A percentile compares a stretch with the other conserved stretches of the same genome.
phyloP scores from a whole-genome alignment of 2,797 vertebrate genomes.

The Lacerta agilis region DNA sequence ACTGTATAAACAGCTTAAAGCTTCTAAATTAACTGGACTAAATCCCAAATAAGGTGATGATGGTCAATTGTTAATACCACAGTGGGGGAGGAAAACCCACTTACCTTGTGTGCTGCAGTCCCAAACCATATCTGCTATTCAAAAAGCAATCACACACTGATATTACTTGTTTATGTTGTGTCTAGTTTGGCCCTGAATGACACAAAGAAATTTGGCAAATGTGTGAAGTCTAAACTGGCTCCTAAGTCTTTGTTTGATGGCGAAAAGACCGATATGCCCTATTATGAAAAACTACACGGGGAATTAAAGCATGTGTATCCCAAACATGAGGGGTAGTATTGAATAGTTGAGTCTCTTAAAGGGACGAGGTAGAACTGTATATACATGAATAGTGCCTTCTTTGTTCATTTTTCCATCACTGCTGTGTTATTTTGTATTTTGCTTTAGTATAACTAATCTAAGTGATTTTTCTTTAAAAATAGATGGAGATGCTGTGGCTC shows the following conservation, averaged over 20 bases:
- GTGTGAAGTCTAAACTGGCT: not conserved
- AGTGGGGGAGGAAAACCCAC: not conserved
- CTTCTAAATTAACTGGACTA: not conserved
- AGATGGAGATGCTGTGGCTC: slow-evolving; percentile 47
- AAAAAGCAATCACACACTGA: not conserved
- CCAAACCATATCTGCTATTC: not conserved
- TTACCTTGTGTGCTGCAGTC: not conserved
- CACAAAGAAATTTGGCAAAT: not conserved
- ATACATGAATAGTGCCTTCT: no score
- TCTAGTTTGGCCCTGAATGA: not conserved
- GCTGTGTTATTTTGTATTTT: not conserved
- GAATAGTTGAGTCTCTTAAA: not conserved
- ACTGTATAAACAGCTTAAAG: not conserved
- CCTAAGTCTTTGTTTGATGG: not conserved
- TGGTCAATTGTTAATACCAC: not conserved
- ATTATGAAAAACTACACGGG: not conserved
- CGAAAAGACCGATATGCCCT: not conserved
- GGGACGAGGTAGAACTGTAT: not conserved
- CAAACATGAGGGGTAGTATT: no score
- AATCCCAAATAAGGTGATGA: not conserved
- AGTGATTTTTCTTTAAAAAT: slow-evolving; percentile 37
- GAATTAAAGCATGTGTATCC: not conserved
- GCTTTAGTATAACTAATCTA: not conserved
- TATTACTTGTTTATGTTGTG: not conserved
- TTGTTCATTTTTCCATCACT: not conserved